Conservation (phyloP, 2,797 vertebrate genomes). For the Hoplostethus mediterraneus region DNA sequence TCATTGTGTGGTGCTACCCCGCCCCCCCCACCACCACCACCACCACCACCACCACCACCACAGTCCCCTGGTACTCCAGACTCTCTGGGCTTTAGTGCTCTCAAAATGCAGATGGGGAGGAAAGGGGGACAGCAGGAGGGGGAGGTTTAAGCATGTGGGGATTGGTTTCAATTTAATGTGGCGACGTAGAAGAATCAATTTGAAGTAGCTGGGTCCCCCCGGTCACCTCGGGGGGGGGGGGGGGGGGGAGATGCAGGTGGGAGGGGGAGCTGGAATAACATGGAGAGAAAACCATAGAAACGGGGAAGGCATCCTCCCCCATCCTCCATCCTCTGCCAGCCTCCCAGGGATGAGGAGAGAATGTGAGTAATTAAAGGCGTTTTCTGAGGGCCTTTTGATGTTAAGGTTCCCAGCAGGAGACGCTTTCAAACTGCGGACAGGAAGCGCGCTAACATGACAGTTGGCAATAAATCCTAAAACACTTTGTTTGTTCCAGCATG, state of each 20-base stretch:
- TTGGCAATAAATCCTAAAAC: conserved; percentile 77
- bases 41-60: conserved; percentile 14
- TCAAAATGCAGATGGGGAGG: conserved; percentile 36
- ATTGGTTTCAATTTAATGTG: conserved; percentile 77
- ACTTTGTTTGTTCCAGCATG: conserved; percentile 73
- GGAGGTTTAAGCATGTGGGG: conserved; percentile 67
- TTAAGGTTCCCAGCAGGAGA: conserved; percentile 74
- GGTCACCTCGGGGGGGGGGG: conserved; percentile 69
- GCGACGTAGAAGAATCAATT: conserved; percentile 73
- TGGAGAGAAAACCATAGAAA: conserved; percentile 5
- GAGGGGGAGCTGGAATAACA: conserved; percentile 25
- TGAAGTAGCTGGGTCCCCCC: conserved; percentile 56
- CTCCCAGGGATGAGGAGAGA: conserved; percentile 34
- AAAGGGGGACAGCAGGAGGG: conserved; percentile 25
- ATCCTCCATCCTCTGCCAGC: no score
- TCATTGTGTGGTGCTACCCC: conserved; percentile 71
- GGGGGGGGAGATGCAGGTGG: conserved; percentile 23
- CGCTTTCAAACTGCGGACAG: conserved; percentile 60
- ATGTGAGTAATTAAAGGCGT: conserved; percentile 80
- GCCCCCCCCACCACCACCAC: conserved; percentile 1
- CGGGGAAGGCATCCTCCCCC: no score
- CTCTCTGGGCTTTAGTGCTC: conserved; percentile 17
- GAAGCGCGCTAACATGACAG: conserved; percentile 76
- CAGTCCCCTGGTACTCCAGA: conserved; percentile 5
- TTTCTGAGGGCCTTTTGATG: conserved; percentile 73